These are phyloP conservation scores for Araneus ventricosus DNA, from an alignment of 1,140 invertebrate genomes.

Conservation along the genomic window DNA sequence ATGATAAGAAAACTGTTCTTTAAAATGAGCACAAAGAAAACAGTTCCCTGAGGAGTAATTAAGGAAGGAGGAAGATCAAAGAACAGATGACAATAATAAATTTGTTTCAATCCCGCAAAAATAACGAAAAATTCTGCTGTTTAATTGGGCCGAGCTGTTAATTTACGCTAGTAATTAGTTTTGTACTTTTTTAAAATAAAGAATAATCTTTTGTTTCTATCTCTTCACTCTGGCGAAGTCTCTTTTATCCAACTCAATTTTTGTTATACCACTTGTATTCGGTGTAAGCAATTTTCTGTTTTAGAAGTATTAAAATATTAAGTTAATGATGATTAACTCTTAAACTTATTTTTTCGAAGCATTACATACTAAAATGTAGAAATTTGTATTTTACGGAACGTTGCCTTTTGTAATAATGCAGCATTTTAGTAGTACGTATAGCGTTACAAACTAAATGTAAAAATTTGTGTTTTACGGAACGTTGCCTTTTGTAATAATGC, in stretches of 20 bases:
- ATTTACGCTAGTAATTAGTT: slow-evolving; percentile 19
- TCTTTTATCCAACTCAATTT: not conserved
- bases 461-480: no score
- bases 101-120: not conserved
- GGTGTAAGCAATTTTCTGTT: no score
- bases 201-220: not conserved
- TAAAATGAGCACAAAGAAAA: not conserved
- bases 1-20: slow-evolving; percentile 12
- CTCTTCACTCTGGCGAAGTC: not conserved
- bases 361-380: no score
- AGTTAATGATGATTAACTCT: no score
- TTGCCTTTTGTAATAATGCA: no score
- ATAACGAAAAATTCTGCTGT: not conserved
- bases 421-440: no score
- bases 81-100: slow-evolving; percentile 4
- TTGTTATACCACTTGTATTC: not conserved
- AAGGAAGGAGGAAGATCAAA: not conserved
- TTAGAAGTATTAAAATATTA: no score
- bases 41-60: not conserved
- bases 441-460: no score
- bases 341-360: no score
- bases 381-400: no score
- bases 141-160: slow-evolving; percentile 14
- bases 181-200: not conserved
- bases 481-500: no score